Base-by-base conservation (phyloP, 1,140 invertebrate species). In the Bombus affinis region DNA sequence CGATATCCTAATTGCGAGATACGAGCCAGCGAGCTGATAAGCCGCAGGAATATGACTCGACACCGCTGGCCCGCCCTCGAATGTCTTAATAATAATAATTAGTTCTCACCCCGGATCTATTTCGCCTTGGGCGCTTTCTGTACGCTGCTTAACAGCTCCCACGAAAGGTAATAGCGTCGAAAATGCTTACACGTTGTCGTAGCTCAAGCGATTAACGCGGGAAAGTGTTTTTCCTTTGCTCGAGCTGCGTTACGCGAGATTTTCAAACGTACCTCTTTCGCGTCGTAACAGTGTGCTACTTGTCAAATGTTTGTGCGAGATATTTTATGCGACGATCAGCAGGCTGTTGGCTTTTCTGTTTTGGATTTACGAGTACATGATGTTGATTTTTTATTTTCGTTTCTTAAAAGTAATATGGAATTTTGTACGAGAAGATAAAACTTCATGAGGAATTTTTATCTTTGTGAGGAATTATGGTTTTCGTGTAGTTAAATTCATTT, bases 51-150 rank as follows among this genome's bases (percentile, higher is more conserved):
- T 81, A 72, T 32, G 15, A 62, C 15, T 35, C 25, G 10, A 59
- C 22, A 42, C 22, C 35, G 9, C 15, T 13, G 35, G 13, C 25
- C 68, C 66, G 35, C 68, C 35, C 47, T 47, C 35, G 28, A 35
- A 72, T 37, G n/a, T 81, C 68, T 81, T 62, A 72, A 81, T 72
- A 59, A 81, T 18, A 81, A 81, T 72, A 81, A 81, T 81, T 81
- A 81, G 37, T 72, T 81, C 37, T 57, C 66, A 57, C 13, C 35
- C 15, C 18, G 47, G 5, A 53, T 53, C 47, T 35, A 44, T 47
- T 77, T 44, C 77, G 32, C 77, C 13, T 1, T 28, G 22, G 6
- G 76, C 12, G 9, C 3, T n/a, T 71, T 39, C 9, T 28, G 13
- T 18, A 5, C 1, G 44, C 32, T 28, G 25, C 12, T 80, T 80